Percentiles rank a stretch among this genome's conserved stretches.
phyloP scores from a whole-genome alignment of 2,888 invertebrate species.

The Lydus trimaculatus region DNA sequence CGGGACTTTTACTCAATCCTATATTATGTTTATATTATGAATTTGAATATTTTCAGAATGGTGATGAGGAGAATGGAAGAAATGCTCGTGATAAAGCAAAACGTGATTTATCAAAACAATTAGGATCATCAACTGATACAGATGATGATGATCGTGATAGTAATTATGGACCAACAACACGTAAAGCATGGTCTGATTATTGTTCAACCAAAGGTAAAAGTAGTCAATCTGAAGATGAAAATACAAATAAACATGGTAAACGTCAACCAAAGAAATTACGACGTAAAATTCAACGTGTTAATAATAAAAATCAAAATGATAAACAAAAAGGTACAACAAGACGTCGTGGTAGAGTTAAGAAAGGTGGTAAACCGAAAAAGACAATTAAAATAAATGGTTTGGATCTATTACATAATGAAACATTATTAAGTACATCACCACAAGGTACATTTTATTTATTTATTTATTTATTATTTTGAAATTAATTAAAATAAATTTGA shows the following conservation, averaged over 20 bases:
- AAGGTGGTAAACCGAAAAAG: constrained; percentile 68
- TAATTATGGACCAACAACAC: constrained; percentile 72
- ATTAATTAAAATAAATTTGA: neutral
- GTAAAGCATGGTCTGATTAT: constrained; percentile 79
- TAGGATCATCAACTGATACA: constrained; percentile 58
- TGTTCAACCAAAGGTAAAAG: constrained; percentile 69
- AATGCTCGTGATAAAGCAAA: constrained; percentile 61
- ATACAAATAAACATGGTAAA: constrained; percentile 52
- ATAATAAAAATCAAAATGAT: constrained; percentile 46
- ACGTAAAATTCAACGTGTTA: constrained; percentile 63
- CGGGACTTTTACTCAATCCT: constrained; percentile 8
- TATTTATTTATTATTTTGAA: constrained; percentile 6
- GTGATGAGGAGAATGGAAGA: constrained; percentile 49
- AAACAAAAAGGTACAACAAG: constrained; percentile 53
- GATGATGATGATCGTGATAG: constrained; percentile 58
- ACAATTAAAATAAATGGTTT: constrained; percentile 83
- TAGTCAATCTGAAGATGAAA: constrained; percentile 69
- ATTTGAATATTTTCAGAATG: constrained; percentile 42
- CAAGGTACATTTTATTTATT: constrained; percentile 62
- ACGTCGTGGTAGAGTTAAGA: constrained; percentile 69
- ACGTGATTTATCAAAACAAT: constrained; percentile 63
- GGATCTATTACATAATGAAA: constrained; percentile 88
- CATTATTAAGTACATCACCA: constrained; percentile 83
- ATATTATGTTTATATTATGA: constrained; percentile 7
- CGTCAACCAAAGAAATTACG: constrained; percentile 61